Evolutionary conservation across 2,113 vertebrate genomes (phyloP), one percentile per base, ranked within the genome.

Genomic region (Noturus placidus): DNA sequence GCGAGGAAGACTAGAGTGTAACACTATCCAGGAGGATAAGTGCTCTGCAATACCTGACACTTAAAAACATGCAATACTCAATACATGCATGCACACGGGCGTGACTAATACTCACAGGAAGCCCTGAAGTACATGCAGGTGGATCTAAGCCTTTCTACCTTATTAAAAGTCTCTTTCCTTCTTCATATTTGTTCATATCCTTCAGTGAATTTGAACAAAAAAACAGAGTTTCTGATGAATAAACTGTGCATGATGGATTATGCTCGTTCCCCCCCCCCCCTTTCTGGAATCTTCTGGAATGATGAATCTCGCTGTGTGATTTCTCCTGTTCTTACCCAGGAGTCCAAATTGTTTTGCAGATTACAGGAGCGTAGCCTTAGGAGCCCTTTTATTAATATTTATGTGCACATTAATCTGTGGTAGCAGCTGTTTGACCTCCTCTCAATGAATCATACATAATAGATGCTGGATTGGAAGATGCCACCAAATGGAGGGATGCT

Each of bases 371-470:
- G 80, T 87, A 88, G 87, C 90, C 87, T 82, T 74, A 83, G 89
- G 83, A 90, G 91, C 82, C 83, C 87, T 86, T 90, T 90, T 89
- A 89, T 91, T 88, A 90, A 91, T 91, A 91, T 91, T 91, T 90
- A 91, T 90, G 89, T 90, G 89, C 89, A 89, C 83, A 90, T 91
- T 90, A 91, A 90, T 91, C 91, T 89, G 86, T 72, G 85, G 89
- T 77, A 89, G 89, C 91, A 91, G 91, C 91, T 91, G 91, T 89
- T 91, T 90, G 89, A 91, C 91, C 89, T 91, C 88, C 56, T 89
- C 91, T 91, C 91, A 74, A 90, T 90, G 91, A 91, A 85, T 91
- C 89, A 91, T 91, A 86, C 89, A 91, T 91, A 90, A 91, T 89
- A 87, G 89, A 91, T 91, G 89, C 57, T 33, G 89, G 84, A 89